A percentile compares a stretch with the other conserved stretches of the same genome.
phyloP scores from a whole-genome alignment of 2,113 vertebrate species.

The Tretioscincus oriximinensis region DNA sequence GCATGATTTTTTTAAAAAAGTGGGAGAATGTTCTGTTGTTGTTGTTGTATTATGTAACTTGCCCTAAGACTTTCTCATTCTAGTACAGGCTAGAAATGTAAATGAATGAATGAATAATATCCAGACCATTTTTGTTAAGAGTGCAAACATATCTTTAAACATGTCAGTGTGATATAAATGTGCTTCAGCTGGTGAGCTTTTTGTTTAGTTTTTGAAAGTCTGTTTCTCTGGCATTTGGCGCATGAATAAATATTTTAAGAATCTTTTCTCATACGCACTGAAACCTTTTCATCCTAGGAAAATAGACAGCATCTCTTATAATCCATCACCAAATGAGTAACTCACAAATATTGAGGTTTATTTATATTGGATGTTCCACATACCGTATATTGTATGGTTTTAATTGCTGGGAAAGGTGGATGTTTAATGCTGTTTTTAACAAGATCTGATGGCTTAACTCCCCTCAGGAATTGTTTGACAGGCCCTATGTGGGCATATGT shows the following conservation, averaged over 20 bases:
- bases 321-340: neutral
- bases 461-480: constrained; percentile 25
- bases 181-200: neutral
- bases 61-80: too few relatives aligned
- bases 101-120: too few relatives aligned
- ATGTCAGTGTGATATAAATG: neutral
- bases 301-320: neutral
- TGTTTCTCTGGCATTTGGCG: neutral
- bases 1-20: too few relatives aligned
- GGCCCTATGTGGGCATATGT: constrained; percentile 5
- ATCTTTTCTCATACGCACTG: neutral
- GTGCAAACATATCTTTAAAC: neutral
- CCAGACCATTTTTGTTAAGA: neutral
- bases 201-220: neutral
- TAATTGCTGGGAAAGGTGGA: constrained; percentile 11
- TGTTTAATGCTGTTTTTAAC: constrained; percentile 26
- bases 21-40: too few relatives aligned
- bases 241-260: neutral
- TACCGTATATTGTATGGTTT: neutral
- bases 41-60: too few relatives aligned
- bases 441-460: constrained; percentile 19
- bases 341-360: neutral
- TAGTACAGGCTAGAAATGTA: too few relatives aligned
- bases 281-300: neutral
- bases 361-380: neutral